Conservation (phyloP, 2,797 vertebrate genomes). For the Tadarida brasiliensis region DNA sequence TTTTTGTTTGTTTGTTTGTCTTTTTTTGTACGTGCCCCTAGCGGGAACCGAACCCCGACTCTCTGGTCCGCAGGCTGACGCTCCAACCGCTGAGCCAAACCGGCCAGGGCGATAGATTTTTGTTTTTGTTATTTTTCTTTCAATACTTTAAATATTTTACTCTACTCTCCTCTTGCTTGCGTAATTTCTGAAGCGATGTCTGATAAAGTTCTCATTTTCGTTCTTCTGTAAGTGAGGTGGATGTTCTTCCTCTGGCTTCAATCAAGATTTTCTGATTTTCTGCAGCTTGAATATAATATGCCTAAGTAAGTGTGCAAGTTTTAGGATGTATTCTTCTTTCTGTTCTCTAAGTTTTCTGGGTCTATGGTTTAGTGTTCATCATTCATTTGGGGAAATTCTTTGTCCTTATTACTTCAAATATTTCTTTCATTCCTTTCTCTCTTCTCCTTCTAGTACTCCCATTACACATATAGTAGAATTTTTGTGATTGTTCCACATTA, state of each 20-base stretch:
- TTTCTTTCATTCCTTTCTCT: not conserved
- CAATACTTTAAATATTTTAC: not conserved
- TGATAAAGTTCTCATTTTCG: not conserved
- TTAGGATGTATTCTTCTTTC: not conserved
- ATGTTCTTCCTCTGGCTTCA: not conserved
- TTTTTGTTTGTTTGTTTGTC: no score
- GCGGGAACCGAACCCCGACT: no score
- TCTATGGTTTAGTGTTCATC: not conserved
- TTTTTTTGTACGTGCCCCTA: no score
- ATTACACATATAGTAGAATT: not conserved
- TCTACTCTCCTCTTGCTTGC: not conserved
- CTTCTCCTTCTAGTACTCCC: not conserved
- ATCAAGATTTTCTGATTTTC: not conserved
- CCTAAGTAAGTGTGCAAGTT: not conserved
- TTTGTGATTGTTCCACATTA: not conserved
- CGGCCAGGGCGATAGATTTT: no score
- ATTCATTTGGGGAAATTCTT: not conserved
- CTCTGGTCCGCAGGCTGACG: no score
- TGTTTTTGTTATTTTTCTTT: not conserved
- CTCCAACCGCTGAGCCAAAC: no score
- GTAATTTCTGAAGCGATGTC: not conserved
- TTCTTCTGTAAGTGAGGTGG: not conserved
- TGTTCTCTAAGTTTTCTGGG: not conserved
- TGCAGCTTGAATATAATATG: not conserved
- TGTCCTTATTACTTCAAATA: not conserved